Base-by-base conservation (phyloP, 2,888 invertebrate genomes). In the Helleia helle region DNA sequence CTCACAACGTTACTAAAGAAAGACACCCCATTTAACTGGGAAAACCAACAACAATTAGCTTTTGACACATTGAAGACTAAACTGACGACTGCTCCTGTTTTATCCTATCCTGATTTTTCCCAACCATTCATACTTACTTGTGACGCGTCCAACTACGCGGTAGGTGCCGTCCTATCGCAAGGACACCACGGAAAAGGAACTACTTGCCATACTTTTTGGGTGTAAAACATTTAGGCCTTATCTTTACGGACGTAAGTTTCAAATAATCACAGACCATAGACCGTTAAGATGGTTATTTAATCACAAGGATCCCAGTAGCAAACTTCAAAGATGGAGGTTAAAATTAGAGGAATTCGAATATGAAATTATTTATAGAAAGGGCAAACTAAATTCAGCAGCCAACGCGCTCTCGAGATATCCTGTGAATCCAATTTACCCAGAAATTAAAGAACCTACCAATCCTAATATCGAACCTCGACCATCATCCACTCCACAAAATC, bases 151-250 rank as follows among this genome's bases (percentile, higher is more conserved):
- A 46, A 49, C 5, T 18, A 48, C 27, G 56, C 53, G 1, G 34
- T 56, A 8, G 42, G 43, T 3, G 50, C 50, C 0, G 28, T 53
- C 0, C 31, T 53, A 6, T 51, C 51, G 1, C 52, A 54, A 42
- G 50, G 51, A 5, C 27, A 41, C 41, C 1, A 49, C 44, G 1
- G 44, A 49, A 36, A 49, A 47, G 26, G 49, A 49, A 24, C 12
- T 37, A 1, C 15, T 47, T 4, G 46, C 49, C 7, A 39, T 49
- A 4, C 3, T 45, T 5, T 47, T 24, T 18, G 46, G 46, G 2
- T 34, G 36, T 22, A 46, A 49, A 43, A 40, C 39, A 1, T 63
- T 31, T 29, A 37, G 58, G 28, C 57, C 57, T n/a, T 65, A 64
- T 39, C 27, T 65, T 2, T 61, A 54, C 34, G 64, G 50, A 0